These are phyloP conservation scores for Eupeodes latifasciatus DNA, from an alignment of 2,888 invertebrate genomes.

Conservation along the genomic window DNA sequence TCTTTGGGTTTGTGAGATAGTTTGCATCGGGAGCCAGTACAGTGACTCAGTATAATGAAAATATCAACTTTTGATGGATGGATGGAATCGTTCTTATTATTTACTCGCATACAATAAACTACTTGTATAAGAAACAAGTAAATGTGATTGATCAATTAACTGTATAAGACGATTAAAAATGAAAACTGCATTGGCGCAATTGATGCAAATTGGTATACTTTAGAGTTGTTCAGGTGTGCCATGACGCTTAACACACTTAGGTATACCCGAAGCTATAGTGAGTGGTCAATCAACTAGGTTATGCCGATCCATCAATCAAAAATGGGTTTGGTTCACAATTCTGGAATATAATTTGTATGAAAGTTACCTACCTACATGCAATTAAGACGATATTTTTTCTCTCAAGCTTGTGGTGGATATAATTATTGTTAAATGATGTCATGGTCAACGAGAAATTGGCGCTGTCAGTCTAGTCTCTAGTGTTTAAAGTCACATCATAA, in stretches of 20 bases:
- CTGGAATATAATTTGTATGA: conserved; percentile 21
- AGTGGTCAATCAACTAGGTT: conserved; percentile 70
- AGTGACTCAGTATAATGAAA: conserved; percentile 19
- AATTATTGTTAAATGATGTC: conserved; percentile 10
- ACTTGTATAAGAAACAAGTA: not conserved
- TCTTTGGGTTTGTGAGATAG: not conserved
- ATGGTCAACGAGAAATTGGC: conserved; percentile 24
- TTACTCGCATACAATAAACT: no score
- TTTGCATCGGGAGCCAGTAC: not conserved
- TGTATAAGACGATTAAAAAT: conserved; percentile 58
- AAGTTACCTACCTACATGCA: not conserved
- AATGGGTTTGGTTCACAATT: conserved; percentile 32
- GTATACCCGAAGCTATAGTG: not conserved
- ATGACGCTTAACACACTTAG: conserved; percentile 40
- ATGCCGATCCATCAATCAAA: conserved; percentile 67
- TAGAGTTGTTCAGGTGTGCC: conserved; percentile 62
- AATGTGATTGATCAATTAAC: conserved; percentile 72
- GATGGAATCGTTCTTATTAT: conserved; percentile 42
- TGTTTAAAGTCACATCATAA: conserved; percentile 23
- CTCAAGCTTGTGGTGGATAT: not conserved
- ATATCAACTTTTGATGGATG: conserved; percentile 57
- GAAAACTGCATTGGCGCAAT: not conserved
- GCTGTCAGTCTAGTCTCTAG: not conserved
- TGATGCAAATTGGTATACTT: conserved; percentile 59
- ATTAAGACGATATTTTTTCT: conserved; percentile 8